Evolutionary conservation across 1,140 invertebrate genomes (phyloP), one percentile per base, ranked within the genome.

Genomic region (Nixonia krombeini): DNA sequence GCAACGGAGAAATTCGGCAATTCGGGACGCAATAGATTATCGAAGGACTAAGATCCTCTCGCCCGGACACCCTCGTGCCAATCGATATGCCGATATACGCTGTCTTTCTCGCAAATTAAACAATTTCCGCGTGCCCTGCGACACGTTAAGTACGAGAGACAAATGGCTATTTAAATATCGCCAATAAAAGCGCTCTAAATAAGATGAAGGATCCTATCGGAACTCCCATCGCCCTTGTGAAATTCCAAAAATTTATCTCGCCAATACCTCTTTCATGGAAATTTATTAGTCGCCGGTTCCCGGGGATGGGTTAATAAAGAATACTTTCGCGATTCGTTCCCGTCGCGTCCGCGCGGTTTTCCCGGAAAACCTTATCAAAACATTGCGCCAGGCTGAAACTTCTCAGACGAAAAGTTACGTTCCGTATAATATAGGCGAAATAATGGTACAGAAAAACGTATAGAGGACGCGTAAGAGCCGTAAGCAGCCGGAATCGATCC

Each of bases 11-110:
- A 73, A 70, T 75, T 71, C 65, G 42, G 45, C 66, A 59, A 59
- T 66, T 71, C 51, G 25, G n/a, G 52, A 55, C 40, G 59, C 56
- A 63, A 71, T 73, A 73, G 61, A 66, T 73, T 68, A 74, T 52
- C 16, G 47, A 35, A 23, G 7, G 35, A 37, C 35, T 37, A 37
- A 37, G 7, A 15, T 37, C 16, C 8, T 21, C 21, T 41, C 2
- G 16, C 38, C 16, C 38, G n/a, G 38, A 41, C 38, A 21, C 38
- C 38, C 38, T 21, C 50, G 12, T 50, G 31, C 28, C 21, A 15
- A 28, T 17, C 42, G 44, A 56, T 45, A 67, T n/a, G n/a, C 58
- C 5, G 35, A 13, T 37, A 37, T 12, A 12, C 35, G 35, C 2
- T 37, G 35, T 37, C 35, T 37, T 12, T 37, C 15, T 37, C n/a